Evolutionary conservation across 2,113 vertebrate genomes (phyloP).

Genomic region (Nymphicus hollandicus): DNA sequence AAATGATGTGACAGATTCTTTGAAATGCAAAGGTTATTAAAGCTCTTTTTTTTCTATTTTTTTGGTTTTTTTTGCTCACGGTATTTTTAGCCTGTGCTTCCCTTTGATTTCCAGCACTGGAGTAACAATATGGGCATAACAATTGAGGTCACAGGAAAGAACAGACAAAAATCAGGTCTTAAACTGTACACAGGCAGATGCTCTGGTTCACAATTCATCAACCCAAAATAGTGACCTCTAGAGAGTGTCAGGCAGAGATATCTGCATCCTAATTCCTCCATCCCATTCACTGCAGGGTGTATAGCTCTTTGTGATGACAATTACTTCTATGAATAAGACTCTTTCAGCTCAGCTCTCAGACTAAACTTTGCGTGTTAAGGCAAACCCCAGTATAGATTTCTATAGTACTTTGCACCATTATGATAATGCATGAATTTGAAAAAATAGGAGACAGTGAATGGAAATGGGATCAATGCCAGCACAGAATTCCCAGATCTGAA

Average conservation of each 20-base stretch:
- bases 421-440: not conserved
- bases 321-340: not conserved
- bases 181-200: not conserved
- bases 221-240: not conserved
- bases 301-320: not conserved
- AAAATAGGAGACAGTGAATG: not conserved
- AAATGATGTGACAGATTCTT: not conserved
- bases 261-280: not conserved
- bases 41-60: not conserved
- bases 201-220: not conserved
- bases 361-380: not conserved
- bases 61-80: not conserved
- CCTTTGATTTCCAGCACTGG: constrained; percentile 18
- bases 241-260: not conserved
- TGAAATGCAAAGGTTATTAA: constrained; percentile 48
- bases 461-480: not conserved
- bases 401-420: not conserved
- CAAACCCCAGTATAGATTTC: not conserved
- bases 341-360: not conserved
- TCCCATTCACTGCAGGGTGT: not conserved
- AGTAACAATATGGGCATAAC: not conserved
- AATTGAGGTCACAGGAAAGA: constrained; percentile 10
- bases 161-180: not conserved
- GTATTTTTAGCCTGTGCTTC: not conserved
- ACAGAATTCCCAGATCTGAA: not conserved